Conservation (phyloP, 2,888 invertebrate species). For the Nudaria mundana region DNA sequence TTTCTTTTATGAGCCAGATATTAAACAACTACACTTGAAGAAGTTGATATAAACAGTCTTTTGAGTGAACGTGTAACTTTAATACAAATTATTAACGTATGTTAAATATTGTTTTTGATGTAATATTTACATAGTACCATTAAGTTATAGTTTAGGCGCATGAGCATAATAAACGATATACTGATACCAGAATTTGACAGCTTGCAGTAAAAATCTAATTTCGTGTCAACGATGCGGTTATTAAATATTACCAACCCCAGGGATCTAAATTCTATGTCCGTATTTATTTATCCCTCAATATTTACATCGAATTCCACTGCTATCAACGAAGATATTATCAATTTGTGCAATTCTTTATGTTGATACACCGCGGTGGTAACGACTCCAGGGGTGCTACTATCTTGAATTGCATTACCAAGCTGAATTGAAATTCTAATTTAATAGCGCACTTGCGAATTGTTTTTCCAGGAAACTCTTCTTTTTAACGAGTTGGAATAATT, state of each 20-base stretch:
- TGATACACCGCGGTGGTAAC: slow-evolving; percentile 37
- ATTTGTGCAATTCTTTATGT: slow-evolving; percentile 26
- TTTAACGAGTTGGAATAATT: background rate
- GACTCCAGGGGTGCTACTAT: slow-evolving; percentile 8
- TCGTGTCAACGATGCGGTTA: background rate
- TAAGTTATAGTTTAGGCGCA: no score
- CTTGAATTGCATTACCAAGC: slow-evolving; percentile 23
- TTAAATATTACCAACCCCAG: background rate
- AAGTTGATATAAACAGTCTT: no score
- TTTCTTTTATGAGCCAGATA: no score
- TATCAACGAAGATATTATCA: slow-evolving; percentile 19
- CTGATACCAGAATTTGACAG: no score
- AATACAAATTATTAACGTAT: no score
- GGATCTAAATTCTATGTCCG: background rate
- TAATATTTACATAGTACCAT: no score
- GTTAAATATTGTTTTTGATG: no score
- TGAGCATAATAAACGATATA: no score
- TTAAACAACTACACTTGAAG: no score
- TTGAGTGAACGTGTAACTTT: no score
- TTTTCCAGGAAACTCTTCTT: slow-evolving; percentile 3
- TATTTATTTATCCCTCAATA: background rate
- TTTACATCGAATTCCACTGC: slow-evolving; percentile 5
- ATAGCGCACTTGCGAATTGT: slow-evolving; percentile 21
- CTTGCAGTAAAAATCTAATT: background rate
- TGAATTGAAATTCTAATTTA: slow-evolving; percentile 34